Evolutionary conservation across 1,140 invertebrate genomes (phyloP), one percentile per base, ranked within the genome.

Genomic region (Thalassaphorura encarpata): DNA sequence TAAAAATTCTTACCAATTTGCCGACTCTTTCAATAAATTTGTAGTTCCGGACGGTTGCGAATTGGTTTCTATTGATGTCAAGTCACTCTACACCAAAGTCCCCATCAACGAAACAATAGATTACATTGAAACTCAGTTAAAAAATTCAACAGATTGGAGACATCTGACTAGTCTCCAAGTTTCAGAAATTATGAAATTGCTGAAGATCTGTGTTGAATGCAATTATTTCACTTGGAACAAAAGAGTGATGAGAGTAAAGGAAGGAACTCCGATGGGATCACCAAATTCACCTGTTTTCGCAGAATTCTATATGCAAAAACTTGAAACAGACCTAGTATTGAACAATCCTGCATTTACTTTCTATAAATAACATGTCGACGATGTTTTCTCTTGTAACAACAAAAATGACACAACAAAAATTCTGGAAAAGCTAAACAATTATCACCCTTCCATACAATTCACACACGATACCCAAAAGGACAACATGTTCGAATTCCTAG

Each of bases 61-160:
- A n/a, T 15, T 63, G n/a, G 55, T 63, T 13, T 63, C 58, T 2
- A 58, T 61, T 40, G 63, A 58, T 55, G 57, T 65, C 3, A 24
- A 27, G 13, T 54, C 42, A 21, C 39, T 65, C 1, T 65, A 60
- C 41, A 66, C 63, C 3, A 57, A 61, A n/a, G 26, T 61, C n/a
- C 50, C 59, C 1, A 54, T 61, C 8, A 31, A 39, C n/a, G 43
- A 31, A 23, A 29, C 31, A 8, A 16, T 61, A 1, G 0, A 4
- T 24, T 4, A 1, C 15, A 11, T 48, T 6, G 1, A 31, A 24
- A 24, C 2, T 0, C 3, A 26, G 26, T 27, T 45, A 39, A 23
- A 31, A 1, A 36, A 24, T 1, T 13, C 39, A 4, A 15, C 3
- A 4, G 5, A 2, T 11, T 57, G 55, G 55, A 51, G 19, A 45